These are phyloP conservation scores for Pyrochroa serraticornis DNA, from an alignment of 2,888 invertebrate genomes.

Conservation along the genomic window DNA sequence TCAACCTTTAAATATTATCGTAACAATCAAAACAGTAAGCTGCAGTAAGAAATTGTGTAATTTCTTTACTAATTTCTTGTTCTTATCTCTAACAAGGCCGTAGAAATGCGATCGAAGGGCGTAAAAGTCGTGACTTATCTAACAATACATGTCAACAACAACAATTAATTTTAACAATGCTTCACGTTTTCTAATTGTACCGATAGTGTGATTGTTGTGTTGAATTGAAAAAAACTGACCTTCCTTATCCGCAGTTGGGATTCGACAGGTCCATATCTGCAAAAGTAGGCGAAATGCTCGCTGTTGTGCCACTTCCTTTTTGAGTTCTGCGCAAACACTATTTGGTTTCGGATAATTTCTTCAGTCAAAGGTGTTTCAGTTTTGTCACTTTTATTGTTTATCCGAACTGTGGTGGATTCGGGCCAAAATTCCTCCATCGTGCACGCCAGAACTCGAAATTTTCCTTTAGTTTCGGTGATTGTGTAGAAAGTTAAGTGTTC, in stretches of 20 bases:
- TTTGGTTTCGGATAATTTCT: conserved; percentile 72
- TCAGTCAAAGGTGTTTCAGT: conserved; percentile 70
- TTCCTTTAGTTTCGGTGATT: conserved; percentile 63
- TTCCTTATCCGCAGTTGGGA: conserved; percentile 64
- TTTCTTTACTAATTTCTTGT: too few species aligned
- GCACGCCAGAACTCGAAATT: conserved; percentile 65
- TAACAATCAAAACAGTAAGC: too few species aligned
- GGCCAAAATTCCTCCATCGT: conserved; percentile 73
- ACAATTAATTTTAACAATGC: background rate
- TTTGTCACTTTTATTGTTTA: conserved; percentile 76
- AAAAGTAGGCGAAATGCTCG: conserved; percentile 73
- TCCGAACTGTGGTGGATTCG: conserved; percentile 70
- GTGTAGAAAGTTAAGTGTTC: conserved; percentile 74
- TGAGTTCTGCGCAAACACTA: conserved; percentile 65
- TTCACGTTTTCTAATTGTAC: too few species aligned
- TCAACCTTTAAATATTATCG: too few species aligned
- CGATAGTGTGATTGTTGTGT: too few species aligned
- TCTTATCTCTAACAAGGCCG: too few species aligned
- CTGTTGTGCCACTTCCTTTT: conserved; percentile 72
- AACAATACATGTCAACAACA: background rate
- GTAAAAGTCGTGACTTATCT: background rate
- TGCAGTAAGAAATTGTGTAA: too few species aligned
- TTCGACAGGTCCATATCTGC: conserved; percentile 65
- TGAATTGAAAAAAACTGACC: conserved; percentile 58
- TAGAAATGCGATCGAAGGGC: too few species aligned